These are phyloP conservation scores for Triplophysa rosa DNA, from an alignment of 2,113 vertebrate genomes.

Conservation along the genomic window DNA sequence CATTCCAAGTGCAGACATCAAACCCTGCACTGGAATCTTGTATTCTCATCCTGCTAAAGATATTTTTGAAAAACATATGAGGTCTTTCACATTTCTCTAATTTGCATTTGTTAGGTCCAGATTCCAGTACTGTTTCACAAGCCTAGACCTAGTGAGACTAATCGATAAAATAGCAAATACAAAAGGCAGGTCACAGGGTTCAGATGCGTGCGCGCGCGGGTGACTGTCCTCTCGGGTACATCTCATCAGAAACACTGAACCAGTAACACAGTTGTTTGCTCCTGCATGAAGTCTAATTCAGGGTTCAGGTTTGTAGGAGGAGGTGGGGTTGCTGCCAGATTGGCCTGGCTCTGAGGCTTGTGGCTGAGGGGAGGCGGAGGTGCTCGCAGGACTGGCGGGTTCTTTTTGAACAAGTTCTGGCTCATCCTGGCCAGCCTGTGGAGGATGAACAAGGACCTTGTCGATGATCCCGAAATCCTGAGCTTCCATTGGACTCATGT, in stretches of 20 bases:
- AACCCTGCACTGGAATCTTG: background rate
- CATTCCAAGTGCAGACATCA: background rate
- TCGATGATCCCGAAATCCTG: slow-evolving; percentile 91
- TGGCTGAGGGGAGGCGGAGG: slow-evolving; percentile 53
- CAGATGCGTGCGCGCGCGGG: background rate
- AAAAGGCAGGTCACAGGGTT: slow-evolving; percentile 10
- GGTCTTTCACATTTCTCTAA: background rate
- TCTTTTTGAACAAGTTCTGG: slow-evolving; percentile 86
- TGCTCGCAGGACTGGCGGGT: slow-evolving; percentile 20
- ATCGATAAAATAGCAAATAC: slow-evolving; percentile 4
- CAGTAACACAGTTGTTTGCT: background rate
- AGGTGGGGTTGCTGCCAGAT: slow-evolving; percentile 55
- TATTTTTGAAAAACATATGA: background rate
- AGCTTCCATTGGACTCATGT: slow-evolving; percentile 92
- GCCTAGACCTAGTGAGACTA: background rate
- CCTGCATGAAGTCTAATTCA: slow-evolving; percentile 56
- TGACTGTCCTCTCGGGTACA: background rate
- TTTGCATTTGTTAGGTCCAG: background rate
- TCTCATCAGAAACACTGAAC: background rate
- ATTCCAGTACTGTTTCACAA: background rate
- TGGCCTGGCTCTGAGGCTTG: slow-evolving; percentile 38
- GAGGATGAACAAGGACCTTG: slow-evolving; percentile 87
- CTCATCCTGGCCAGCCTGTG: slow-evolving; percentile 87
- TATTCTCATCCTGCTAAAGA: background rate
- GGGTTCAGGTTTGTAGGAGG: slow-evolving; percentile 68